These are phyloP conservation scores for Aricia artaxerxes DNA, from an alignment of 2,888 invertebrate species.

Conservation along the genomic window DNA sequence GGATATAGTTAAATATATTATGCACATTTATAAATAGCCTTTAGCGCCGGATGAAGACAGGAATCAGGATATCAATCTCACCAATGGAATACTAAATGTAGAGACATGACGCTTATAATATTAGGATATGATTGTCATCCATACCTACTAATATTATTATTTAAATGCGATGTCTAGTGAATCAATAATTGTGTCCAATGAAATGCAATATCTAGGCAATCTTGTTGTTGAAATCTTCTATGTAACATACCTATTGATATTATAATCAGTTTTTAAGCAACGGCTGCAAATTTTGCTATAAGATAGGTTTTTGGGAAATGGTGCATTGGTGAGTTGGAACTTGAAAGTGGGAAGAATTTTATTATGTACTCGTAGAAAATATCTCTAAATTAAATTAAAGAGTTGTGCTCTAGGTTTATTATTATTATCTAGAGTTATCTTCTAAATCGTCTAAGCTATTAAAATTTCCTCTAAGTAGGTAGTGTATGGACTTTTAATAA, in stretches of 20 bases:
- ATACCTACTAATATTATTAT: background rate
- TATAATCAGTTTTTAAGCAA: too few relatives aligned
- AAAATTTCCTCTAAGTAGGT: background rate
- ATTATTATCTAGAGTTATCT: background rate
- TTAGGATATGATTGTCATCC: background rate
- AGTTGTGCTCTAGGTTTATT: background rate
- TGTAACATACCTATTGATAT: too few relatives aligned
- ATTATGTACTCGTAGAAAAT: background rate
- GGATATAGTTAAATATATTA: background rate
- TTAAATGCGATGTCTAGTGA: background rate
- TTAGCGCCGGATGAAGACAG: conserved; percentile 9
- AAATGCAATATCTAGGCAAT: too few relatives aligned
- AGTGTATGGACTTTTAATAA: background rate
- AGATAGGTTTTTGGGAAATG: background rate
- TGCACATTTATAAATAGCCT: conserved; percentile 8
- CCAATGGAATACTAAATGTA: conserved; percentile 7
- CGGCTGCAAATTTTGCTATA: background rate
- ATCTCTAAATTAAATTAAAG: background rate
- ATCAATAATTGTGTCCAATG: too few relatives aligned
- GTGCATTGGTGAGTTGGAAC: background rate
- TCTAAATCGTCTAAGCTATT: background rate
- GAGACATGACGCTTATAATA: background rate
- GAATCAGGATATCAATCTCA: conserved; percentile 18
- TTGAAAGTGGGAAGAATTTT: background rate
- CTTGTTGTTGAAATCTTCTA: too few relatives aligned